Conservation (phyloP, 2,888 invertebrate species). For the Selenia dentaria region DNA sequence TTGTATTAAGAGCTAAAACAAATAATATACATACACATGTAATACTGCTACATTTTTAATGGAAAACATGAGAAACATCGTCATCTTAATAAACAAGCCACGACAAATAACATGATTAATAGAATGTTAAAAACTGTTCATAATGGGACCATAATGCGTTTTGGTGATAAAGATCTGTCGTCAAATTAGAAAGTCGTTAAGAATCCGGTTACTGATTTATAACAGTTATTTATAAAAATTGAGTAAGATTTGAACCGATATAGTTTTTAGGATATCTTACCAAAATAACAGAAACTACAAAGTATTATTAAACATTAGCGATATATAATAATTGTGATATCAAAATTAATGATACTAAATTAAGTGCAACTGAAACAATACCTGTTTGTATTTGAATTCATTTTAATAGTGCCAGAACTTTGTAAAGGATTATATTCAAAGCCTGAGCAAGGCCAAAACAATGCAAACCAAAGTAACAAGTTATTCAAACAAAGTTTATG, state of each 20-base stretch:
- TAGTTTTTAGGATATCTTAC: too few relatives aligned
- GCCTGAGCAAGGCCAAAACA: slow-evolving; percentile 17
- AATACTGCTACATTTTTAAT: neutral
- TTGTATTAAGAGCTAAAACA: slow-evolving; percentile 8
- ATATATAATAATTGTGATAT: too few relatives aligned
- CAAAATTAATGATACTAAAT: too few relatives aligned
- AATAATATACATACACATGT: neutral
- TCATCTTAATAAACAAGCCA: slow-evolving; percentile 28
- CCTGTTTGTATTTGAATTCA: too few relatives aligned
- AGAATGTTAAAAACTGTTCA: slow-evolving; percentile 2
- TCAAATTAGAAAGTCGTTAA: slow-evolving; percentile 3
- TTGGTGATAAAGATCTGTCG: neutral
- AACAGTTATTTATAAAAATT: too few relatives aligned
- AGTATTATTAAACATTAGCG: too few relatives aligned
- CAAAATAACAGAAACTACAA: too few relatives aligned
- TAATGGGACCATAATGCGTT: slow-evolving; percentile 13
- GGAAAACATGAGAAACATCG: slow-evolving; percentile 9
- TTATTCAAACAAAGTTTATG: slow-evolving; percentile 1
- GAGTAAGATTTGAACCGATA: too few relatives aligned
- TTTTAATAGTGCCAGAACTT: too few relatives aligned
- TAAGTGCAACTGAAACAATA: too few relatives aligned
- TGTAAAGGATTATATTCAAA: slow-evolving; percentile 25
- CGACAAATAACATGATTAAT: slow-evolving; percentile 4
- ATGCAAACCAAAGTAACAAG: slow-evolving; percentile 13
- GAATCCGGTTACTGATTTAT: neutral